Base-by-base conservation (phyloP, 2,888 invertebrate genomes). In the Andrena bicolor region DNA sequence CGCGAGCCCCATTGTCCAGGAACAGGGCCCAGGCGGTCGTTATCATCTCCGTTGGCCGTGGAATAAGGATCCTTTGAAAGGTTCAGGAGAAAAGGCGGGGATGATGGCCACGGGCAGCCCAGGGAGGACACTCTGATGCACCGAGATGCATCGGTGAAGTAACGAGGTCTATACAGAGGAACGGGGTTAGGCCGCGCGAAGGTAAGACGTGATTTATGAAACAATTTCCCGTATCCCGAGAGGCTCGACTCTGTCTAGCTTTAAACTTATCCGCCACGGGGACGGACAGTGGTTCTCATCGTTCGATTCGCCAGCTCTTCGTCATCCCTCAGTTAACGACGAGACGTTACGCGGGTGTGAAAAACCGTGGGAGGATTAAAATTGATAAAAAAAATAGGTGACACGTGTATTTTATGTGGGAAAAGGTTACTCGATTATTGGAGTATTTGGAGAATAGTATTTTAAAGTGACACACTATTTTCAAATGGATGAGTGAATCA, bases 141-240 rank as follows among this genome's bases (percentile, higher is more conserved):
- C 51, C 60, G 35, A 66, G 74, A 78, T 71, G 80, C 80, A 75
- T 66, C 76, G 76, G 32, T 30, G 30, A 63, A 75, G 76, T 86
- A 86, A 86, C 82, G 77, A 86, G 86, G 66, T 80, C 76, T 84
- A 58, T 72, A 68, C 56, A 65, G 64, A 35, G 73, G 73, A 56
- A 71, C 64, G 71, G 66, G 77, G 80, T 70, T 64, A 63, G 79
- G 70, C 68, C 61, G 76, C 56, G 72, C 41, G 71, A 65, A 74
- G 72, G 70, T 76, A 74, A 80, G 85, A 51, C 76, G 78, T 88
- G 87, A 88, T 88, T 88, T 88, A 88, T 88, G 86, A 85, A 86
- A 88, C 83, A 79, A 85, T 88, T 84, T 88, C 73, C 72, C 74
- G 65, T 78, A 65, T 77, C 70, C 85, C 70, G 61, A 63, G 63